Percentiles rank a stretch among this genome's conserved stretches.
Conservation (phyloP, 2,113 vertebrate species). For the Rhabdomys dilectus region DNA sequence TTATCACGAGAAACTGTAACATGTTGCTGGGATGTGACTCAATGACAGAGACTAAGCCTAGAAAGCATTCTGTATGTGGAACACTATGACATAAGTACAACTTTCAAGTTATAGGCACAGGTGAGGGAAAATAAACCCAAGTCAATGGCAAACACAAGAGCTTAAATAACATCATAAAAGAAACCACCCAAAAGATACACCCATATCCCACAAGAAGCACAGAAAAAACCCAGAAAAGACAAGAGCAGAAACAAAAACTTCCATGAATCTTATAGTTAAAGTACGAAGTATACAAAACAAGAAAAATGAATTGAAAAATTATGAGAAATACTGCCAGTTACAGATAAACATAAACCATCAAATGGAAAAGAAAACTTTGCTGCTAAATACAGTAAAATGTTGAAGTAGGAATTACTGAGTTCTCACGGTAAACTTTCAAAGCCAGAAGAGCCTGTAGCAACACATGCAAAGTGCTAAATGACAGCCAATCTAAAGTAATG, state of each 20-base stretch:
- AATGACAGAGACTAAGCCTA: no score
- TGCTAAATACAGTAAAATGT: no score
- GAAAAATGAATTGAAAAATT: not conserved
- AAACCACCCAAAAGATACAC: not conserved
- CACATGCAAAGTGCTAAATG: no score
- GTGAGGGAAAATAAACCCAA: no score
- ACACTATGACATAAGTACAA: no score
- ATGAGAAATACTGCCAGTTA: not conserved
- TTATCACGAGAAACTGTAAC: no score
- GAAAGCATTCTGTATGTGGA: no score
- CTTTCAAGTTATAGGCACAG: no score
- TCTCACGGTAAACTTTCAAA: not conserved
- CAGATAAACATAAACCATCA: not conserved
- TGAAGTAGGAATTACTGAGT: not conserved
- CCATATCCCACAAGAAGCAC: not conserved
- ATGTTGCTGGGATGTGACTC: no score
- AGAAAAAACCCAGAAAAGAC: not conserved
- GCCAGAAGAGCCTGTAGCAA: not conserved
- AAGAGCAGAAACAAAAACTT: not conserved
- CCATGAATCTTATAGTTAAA: not conserved
- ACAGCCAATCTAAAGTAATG: no score
- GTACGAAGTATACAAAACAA: not conserved
- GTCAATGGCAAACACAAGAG: not conserved
- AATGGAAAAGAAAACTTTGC: no score
- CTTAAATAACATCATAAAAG: not conserved